A percentile compares a stretch with the other conserved stretches of the same genome.
Conservation (phyloP, 1,140 invertebrate genomes). For the Nasonia longicornis region DNA sequence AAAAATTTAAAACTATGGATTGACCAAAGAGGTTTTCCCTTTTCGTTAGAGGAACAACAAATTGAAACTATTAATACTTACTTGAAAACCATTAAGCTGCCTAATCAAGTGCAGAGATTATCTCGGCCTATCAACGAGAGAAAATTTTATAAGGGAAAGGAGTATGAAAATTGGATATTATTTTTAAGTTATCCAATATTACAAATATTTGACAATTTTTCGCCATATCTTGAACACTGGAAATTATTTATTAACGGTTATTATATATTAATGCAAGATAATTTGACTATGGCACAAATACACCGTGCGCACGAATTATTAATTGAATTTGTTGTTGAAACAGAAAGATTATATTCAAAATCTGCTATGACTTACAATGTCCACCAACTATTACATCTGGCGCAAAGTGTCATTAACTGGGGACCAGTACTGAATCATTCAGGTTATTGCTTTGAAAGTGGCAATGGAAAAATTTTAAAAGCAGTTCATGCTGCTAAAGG, state of each 20-base stretch:
- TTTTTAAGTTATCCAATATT: slow-evolving; percentile 45
- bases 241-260: slow-evolving; percentile 35
- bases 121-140: slow-evolving; percentile 21
- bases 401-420: slow-evolving; percentile 43
- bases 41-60: slow-evolving; percentile 1
- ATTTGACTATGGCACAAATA: no score
- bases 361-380: slow-evolving; percentile 47
- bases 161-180: slow-evolving; percentile 47
- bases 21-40: not conserved
- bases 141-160: slow-evolving; percentile 38
- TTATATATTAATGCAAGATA: no score
- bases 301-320: no score
- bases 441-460: slow-evolving; percentile 46
- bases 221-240: slow-evolving; percentile 40
- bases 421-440: slow-evolving; percentile 43
- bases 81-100: slow-evolving; percentile 37
- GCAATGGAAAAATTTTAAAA: slow-evolving; percentile 42
- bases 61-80: slow-evolving; percentile 23
- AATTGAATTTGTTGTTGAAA: not conserved
- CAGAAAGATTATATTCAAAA: slow-evolving; percentile 34
- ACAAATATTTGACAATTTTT: not conserved
- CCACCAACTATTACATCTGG: slow-evolving; percentile 46
- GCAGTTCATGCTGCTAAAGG: slow-evolving; percentile 47
- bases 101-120: slow-evolving; percentile 41
- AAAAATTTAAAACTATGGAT: slow-evolving; percentile 47